phyloP scores from a whole-genome alignment of 2,888 invertebrate genomes.

The Bombylius major region DNA sequence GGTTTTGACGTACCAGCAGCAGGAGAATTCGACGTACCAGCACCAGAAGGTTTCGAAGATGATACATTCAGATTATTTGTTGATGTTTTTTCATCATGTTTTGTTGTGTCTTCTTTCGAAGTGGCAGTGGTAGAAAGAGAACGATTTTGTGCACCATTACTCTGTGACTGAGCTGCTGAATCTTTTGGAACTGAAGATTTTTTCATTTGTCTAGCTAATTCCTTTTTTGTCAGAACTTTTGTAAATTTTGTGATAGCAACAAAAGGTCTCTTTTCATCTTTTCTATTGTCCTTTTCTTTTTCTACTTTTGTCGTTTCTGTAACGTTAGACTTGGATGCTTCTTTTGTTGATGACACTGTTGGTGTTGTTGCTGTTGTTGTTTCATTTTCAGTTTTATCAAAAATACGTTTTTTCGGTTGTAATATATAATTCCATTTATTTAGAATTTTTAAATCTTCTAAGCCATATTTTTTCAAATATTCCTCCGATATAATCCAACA shows the following conservation, averaged over 20 bases:
- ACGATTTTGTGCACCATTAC: too few relatives aligned
- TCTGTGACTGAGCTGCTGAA: not conserved
- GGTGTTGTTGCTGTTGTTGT: not conserved
- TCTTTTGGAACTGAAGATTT: not conserved
- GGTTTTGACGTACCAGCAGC: not conserved
- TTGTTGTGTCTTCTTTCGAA: too few relatives aligned
- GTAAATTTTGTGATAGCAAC: slow-evolving; percentile 28
- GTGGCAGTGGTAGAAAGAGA: too few relatives aligned
- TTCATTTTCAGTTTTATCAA: slow-evolving; percentile 3
- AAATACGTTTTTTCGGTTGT: slow-evolving; percentile 20
- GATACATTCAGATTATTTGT: too few relatives aligned
- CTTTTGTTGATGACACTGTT: not conserved
- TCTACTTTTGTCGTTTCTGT: slow-evolving; percentile 3
- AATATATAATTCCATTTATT: slow-evolving; percentile 45
- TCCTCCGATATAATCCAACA: slow-evolving; percentile 54
- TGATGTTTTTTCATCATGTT: too few relatives aligned
- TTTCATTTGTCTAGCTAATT: slow-evolving; percentile 19
- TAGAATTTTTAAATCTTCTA: slow-evolving; percentile 39
- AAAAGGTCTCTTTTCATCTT: slow-evolving; percentile 8
- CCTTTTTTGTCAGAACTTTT: slow-evolving; percentile 25
- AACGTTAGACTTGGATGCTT: not conserved
- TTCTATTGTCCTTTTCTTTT: slow-evolving; percentile 6
- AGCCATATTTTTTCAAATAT: slow-evolving; percentile 40
- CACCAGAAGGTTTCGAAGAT: too few relatives aligned
- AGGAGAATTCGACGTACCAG: not conserved